Base-by-base conservation (phyloP, 1,140 invertebrate species). In the Zaprionus capensis region DNA sequence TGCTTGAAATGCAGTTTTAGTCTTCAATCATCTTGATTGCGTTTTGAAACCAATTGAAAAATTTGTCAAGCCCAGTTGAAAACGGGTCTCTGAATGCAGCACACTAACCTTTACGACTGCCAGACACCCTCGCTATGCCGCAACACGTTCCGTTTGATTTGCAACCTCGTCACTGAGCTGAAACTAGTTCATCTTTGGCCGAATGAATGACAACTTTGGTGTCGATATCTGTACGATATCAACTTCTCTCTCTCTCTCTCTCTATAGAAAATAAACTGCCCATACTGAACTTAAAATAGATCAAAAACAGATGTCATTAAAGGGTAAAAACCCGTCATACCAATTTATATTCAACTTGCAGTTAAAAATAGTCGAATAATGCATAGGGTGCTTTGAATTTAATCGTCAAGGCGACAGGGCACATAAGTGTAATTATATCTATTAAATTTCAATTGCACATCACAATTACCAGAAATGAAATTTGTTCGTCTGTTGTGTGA, bases 361-460 rank as follows among this genome's bases (percentile, higher is more conserved):
- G 14, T 7, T 56, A 24, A 56, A 24, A 26, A 41, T 26, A 59
- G 7, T 17, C 7, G 15, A 3, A 38, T 12, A 15, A 56, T 56
- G 22, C 55, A 53, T 28, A 36, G 3, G 11, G 3, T 36, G 53
- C 9, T 17, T 46, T 9, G 9, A 15, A 56, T 56, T 31, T 56
- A 28, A 56, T 56, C 53, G 53, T 5, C 53, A 9, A n/a, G 28
- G n/a, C 53, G 26, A 15, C 24, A 56, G 4, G 5, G 53, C 53
- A 56, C 14, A 56, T 56, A 26, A 28, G 9, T 36, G 9, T 55
- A 64, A 64, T 64, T 64, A 24, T 49, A 36, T 24, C 38, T 49
- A 58, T 68, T 68, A 67, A 31, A n/a, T 68, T 67, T 22, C 26
- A 68, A 67, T 67, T 51, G 20, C 46, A 51, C 46, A 51, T 14